Base-by-base conservation (phyloP, 2,888 invertebrate species). In the Drosophila silvestris region DNA sequence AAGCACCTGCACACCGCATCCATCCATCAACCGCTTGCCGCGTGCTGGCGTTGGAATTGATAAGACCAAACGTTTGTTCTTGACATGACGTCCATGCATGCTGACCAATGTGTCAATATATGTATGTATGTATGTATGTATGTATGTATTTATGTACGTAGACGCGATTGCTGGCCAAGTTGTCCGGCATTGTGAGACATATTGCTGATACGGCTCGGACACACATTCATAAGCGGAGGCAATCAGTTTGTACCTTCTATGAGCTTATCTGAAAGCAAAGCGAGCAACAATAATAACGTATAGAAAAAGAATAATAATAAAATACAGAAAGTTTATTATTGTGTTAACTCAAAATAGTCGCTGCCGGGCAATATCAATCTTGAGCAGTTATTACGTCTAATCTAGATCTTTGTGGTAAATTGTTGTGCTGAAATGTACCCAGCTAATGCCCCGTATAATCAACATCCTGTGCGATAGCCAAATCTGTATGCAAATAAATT, bases 391-490 rank as follows among this genome's bases (percentile, higher is more conserved):
- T 78, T 83, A 78, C 51, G 69, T 63, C 66, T 85, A 85, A 85
- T 85, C 90, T 82, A 69, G 85, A 85, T 90, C 80, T 85, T 76
- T 63, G 9, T 26, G 28, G 47, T 47, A 59, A 83, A 80, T 71
- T 81, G 28, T 56, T 33, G 69, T 74, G 66, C 74, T 82, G 68
- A 77, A 79, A 85, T 77, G 81, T 81, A 81, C 71, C 50, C 37
- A 50, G 53, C 37, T 58, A 68, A 62, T 74, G 67, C 51, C 67
- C 66, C 47, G 47, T 58, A 53, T 64, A 82, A 85, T 87, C 85
- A 89, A 85, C 85, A 90, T 85, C 85, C 85, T 85, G 85, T 77
- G 32, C 77, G 82, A 82, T 89, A 79, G 71, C 50, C 56, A 35
- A 16, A 37, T 12, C 28, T 66, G 56, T 85, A 85, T 85, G 85